These are phyloP conservation scores for Drosophila orosa DNA, from an alignment of 1,140 invertebrate species.

Conservation along the genomic window DNA sequence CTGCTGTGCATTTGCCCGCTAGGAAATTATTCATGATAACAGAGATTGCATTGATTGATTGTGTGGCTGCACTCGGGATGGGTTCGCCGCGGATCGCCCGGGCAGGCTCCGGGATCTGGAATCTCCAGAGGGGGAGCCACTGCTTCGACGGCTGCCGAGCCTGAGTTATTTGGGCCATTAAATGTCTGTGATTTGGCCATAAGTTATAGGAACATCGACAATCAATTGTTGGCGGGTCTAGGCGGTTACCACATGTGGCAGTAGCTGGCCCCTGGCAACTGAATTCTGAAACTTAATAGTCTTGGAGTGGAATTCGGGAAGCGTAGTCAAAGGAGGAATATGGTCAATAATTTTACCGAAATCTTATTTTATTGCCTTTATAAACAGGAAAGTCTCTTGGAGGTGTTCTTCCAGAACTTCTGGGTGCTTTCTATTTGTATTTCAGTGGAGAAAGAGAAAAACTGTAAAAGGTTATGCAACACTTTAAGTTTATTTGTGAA, in stretches of 20 bases:
- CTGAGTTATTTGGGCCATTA: conserved; percentile 78
- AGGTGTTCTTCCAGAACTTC: background rate
- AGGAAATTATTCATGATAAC: conserved; percentile 82
- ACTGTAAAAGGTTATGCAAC: background rate
- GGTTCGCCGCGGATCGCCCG: conserved; percentile 30
- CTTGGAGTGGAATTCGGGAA: conserved; percentile 24
- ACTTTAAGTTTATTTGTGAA: background rate
- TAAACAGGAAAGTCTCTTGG: background rate
- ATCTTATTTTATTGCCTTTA: conserved; percentile 4
- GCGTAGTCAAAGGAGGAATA: background rate
- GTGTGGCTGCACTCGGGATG: conserved; percentile 59
- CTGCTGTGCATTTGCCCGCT: conserved; percentile 68
- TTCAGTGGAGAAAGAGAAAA: background rate
- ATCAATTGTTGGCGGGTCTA: conserved; percentile 64
- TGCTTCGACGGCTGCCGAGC: conserved; percentile 39
- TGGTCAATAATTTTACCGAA: background rate
- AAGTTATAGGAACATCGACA: conserved; percentile 69
- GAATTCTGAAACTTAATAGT: conserved; percentile 45
- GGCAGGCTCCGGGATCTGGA: conserved; percentile 2
- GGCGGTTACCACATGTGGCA: conserved; percentile 58
- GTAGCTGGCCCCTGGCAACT: conserved; percentile 38
- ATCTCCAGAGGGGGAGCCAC: conserved; percentile 23
- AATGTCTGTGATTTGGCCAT: conserved; percentile 76
- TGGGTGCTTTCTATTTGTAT: background rate
- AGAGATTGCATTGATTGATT: conserved; percentile 81